Evolutionary conservation across 1,140 invertebrate genomes (phyloP).

Genomic region (Psix sp.): DNA sequence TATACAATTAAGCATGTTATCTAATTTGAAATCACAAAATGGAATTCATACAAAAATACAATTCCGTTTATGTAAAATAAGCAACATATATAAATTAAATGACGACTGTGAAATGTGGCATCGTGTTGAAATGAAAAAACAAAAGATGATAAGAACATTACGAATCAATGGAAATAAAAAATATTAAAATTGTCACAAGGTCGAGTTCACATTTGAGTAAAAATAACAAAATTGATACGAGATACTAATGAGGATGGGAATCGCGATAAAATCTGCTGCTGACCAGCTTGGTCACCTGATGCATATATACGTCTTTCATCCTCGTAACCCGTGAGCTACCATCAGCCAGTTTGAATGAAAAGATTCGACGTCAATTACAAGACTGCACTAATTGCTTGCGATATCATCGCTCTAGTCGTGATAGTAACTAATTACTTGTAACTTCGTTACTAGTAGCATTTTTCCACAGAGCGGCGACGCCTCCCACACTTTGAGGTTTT

Average conservation of each 20-base stretch:
- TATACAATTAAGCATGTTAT: too few relatives aligned
- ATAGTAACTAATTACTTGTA: slow-evolving; percentile 59
- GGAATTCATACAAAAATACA: too few relatives aligned
- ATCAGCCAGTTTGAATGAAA: slow-evolving; percentile 54
- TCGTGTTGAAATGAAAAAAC: too few relatives aligned
- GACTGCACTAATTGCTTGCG: slow-evolving; percentile 57
- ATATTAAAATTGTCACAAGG: too few relatives aligned
- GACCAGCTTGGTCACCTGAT: slow-evolving; percentile 57
- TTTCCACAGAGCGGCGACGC: slow-evolving; percentile 41
- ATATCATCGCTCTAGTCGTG: slow-evolving; percentile 54
- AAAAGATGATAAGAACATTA: too few relatives aligned
- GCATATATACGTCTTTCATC: slow-evolving; percentile 62
- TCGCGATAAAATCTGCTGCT: slow-evolving; percentile 63
- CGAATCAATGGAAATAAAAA: too few relatives aligned
- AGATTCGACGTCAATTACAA: slow-evolving; percentile 52
- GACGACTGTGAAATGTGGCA: too few relatives aligned
- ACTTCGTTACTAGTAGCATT: slow-evolving; percentile 53
- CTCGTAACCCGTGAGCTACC: slow-evolving; percentile 35
- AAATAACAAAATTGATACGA: slow-evolving; percentile 62
- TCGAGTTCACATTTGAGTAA: neutral
- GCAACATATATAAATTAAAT: too few relatives aligned
- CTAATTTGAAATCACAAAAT: too few relatives aligned
- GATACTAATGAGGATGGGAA: slow-evolving; percentile 52
- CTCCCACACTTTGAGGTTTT: slow-evolving; percentile 50
- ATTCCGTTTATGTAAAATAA: too few relatives aligned